Evolutionary conservation across 2,113 vertebrate species (phyloP), one percentile per base, ranked within the genome.

Genomic region (Genyomyrus donnyi): DNA sequence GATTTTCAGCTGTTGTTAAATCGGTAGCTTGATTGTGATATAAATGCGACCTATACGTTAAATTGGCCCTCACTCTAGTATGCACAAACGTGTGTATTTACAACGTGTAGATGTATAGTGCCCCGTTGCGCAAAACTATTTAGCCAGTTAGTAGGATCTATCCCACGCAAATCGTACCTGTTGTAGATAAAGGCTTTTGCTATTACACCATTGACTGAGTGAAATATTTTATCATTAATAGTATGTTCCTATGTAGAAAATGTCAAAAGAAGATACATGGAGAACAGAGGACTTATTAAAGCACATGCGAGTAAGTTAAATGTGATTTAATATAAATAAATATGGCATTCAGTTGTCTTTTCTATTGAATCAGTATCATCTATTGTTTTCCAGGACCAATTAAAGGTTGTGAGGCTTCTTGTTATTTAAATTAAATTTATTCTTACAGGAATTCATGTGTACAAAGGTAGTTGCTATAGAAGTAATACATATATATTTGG

Each of bases 251-350:
- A 39, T 58, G 42, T 90, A 98, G 98, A 97, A 94, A 96, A 94
- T 95, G 94, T 96, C 96, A 66, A 99, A 95, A 95, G 98, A 99
- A 93, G 98, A 99, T 91, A 99, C 98, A 53, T 99, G 98, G 98
- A 98, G 94, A 94, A 89, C 97, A 90, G 96, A 97, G 70, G 98
- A 99, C 48, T 95, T 99, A 90, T 96, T 93, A 89, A 97, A 92
- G 93, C 95, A 98, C 87, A 93, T 99, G 39, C 93, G 91, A 95
- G 98, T 98, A 93, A 92, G 85, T 91, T 39, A 1, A 48, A 90
- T 91, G 91, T 93, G 53, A 83, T 8, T 84, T 35, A 48, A 13
- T 70, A 11, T n/a, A 77, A 77, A 87, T n/a, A 56, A 13, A 84
- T 35, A 39, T 85, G 8, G 3, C 2, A 21, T 85, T 48, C 1